These are phyloP conservation scores for Oreochromis tanganicae DNA, from an alignment of 2,113 vertebrate genomes.

Conservation along the genomic window DNA sequence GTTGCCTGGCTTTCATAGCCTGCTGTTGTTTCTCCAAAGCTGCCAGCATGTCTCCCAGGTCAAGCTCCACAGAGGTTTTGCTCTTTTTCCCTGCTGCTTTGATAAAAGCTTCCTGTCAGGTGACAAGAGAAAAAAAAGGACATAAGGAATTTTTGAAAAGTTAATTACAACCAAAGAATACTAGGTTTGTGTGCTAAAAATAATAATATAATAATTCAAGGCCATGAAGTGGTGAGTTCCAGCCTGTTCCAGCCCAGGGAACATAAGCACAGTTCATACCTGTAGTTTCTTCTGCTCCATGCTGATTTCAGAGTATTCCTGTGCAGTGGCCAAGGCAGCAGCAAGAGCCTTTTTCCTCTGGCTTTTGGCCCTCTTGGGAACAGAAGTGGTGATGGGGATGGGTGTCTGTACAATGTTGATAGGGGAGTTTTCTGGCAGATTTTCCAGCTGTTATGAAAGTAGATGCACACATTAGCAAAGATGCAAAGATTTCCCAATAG, in stretches of 20 bases:
- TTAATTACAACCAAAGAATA: neutral
- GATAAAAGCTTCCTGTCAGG: conserved; percentile 85
- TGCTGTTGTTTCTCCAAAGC: conserved; percentile 95
- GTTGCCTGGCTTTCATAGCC: conserved; percentile 92
- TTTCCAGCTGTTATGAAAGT: conserved; percentile 79
- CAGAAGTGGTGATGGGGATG: conserved; percentile 96
- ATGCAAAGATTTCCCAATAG: neutral
- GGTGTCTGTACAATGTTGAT: conserved; percentile 98
- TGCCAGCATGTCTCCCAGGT: conserved; percentile 95
- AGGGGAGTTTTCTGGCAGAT: conserved; percentile 93
- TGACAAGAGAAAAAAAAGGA: neutral
- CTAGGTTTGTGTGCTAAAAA: neutral
- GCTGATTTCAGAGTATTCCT: conserved; percentile 98
- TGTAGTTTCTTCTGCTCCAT: conserved; percentile 98
- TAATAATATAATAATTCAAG: neutral
- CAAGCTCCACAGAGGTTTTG: conserved; percentile 93
- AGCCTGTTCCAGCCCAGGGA: neutral
- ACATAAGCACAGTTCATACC: conserved; percentile 51
- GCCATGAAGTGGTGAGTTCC: neutral
- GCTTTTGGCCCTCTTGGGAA: conserved; percentile 96
- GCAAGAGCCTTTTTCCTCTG: conserved; percentile 98
- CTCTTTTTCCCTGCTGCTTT: conserved; percentile 98
- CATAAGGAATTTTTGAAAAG: neutral
- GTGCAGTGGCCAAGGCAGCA: conserved; percentile 92
- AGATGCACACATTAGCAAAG: neutral